Conservation (phyloP, 2,888 invertebrate species). For the Junonia oenone region DNA sequence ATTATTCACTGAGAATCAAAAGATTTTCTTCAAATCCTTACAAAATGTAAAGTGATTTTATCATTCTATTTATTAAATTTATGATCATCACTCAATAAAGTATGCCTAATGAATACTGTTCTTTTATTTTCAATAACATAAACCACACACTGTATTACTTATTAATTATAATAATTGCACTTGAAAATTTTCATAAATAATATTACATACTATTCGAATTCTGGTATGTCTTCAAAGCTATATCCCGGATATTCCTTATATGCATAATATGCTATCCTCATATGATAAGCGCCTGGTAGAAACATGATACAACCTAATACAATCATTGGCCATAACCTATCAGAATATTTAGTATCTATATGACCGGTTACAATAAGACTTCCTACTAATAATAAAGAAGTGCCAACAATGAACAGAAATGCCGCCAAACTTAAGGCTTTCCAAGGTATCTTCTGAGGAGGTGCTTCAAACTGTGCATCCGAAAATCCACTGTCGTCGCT, state of each 20-base stretch:
- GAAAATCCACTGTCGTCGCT: conserved; percentile 83
- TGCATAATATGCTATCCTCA: conserved; percentile 92
- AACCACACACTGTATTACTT: conserved; percentile 39
- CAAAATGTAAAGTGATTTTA: conserved; percentile 66
- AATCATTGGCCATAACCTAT: conserved; percentile 93
- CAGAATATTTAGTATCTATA: conserved; percentile 90
- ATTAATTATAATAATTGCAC: not conserved
- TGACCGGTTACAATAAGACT: conserved; percentile 89
- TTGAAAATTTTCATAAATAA: not conserved
- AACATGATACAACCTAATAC: conserved; percentile 93
- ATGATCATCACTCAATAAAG: conserved; percentile 67
- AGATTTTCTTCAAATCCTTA: conserved; percentile 67
- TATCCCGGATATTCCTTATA: conserved; percentile 90
- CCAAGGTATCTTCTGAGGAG: conserved; percentile 88
- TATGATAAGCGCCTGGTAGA: conserved; percentile 94
- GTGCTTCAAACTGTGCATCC: conserved; percentile 84
- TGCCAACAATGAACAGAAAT: conserved; percentile 88
- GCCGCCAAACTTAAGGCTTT: conserved; percentile 89
- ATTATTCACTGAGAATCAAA: conserved; percentile 61
- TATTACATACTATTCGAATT: conserved; percentile 81
- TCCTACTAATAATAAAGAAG: conserved; percentile 86
- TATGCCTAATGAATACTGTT: conserved; percentile 51
- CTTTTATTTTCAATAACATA: conserved; percentile 31
- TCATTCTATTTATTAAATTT: conserved; percentile 72
- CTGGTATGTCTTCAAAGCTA: conserved; percentile 93